These are phyloP conservation scores for Grallaria varia DNA, from an alignment of 2,113 vertebrate species.

Conservation along the genomic window DNA sequence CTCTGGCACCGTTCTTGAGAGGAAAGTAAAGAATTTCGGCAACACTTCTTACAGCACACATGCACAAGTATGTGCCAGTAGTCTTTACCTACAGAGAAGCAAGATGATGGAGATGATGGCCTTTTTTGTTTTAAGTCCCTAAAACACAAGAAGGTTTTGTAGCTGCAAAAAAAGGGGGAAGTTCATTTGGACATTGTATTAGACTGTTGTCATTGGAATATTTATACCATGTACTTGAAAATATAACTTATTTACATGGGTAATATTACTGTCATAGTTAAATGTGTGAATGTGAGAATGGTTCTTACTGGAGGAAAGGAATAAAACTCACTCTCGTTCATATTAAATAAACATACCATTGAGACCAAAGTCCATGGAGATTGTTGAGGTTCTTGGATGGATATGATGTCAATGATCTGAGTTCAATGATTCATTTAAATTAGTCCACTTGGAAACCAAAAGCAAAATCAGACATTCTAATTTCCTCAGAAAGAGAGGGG, in stretches of 20 bases:
- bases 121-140: neutral
- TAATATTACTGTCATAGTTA: neutral
- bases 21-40: neutral
- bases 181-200: neutral
- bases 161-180: neutral
- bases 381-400: neutral
- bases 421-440: slow-evolving; percentile 26
- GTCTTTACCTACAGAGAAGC: neutral
- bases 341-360: neutral
- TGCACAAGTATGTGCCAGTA: neutral
- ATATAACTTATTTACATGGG: neutral
- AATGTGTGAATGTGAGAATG: neutral
- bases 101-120: neutral
- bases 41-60: neutral
- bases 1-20: neutral
- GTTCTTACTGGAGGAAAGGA: neutral
- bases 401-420: neutral
- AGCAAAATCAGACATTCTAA: neutral
- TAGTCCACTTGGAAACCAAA: slow-evolving; percentile 19
- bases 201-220: neutral
- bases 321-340: neutral
- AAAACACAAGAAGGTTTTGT: neutral
- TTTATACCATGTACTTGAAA: neutral
- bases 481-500: slow-evolving; percentile 29
- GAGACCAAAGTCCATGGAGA: neutral